Percentiles rank a stretch among this genome's conserved stretches.
These are phyloP conservation scores for Paguma larvata DNA, from an alignment of 2,797 vertebrate species.

Conservation along the genomic window DNA sequence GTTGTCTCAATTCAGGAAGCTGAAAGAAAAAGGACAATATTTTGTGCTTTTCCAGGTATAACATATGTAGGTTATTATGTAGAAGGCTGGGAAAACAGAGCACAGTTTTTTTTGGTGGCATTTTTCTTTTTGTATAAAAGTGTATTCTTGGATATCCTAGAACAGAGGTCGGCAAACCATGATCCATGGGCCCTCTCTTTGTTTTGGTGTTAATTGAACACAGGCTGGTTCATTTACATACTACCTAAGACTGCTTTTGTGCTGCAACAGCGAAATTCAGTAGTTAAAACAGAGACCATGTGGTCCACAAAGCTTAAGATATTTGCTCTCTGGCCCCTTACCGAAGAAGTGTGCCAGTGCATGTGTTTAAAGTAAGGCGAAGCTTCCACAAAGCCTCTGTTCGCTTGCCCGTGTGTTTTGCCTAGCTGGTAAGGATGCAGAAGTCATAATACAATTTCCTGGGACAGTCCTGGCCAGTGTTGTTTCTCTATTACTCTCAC, in stretches of 20 bases:
- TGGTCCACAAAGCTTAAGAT: constrained; percentile 9
- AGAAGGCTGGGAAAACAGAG: background rate
- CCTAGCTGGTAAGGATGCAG: background rate
- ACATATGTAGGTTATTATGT: background rate
- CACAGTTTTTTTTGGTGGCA: background rate
- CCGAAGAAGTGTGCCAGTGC: background rate
- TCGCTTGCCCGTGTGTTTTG: background rate
- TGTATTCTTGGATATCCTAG: background rate
- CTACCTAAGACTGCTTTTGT: background rate
- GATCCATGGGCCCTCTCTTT: background rate
- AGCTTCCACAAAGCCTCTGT: background rate
- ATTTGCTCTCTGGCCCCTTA: background rate
- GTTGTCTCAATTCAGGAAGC: background rate
- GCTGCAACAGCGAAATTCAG: background rate
- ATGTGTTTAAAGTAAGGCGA: background rate
- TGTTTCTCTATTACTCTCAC: background rate
- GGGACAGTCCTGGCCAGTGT: background rate
- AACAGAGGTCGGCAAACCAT: background rate
- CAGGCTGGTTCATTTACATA: background rate
- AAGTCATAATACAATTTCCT: background rate
- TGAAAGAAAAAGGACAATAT: background rate
- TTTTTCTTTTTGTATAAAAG: constrained; percentile 40
- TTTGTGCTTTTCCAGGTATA: background rate
- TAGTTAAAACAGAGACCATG: background rate
- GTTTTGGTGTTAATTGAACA: background rate